These are phyloP conservation scores for Mythimna loreyi DNA, from an alignment of 2,888 invertebrate species.

Conservation along the genomic window DNA sequence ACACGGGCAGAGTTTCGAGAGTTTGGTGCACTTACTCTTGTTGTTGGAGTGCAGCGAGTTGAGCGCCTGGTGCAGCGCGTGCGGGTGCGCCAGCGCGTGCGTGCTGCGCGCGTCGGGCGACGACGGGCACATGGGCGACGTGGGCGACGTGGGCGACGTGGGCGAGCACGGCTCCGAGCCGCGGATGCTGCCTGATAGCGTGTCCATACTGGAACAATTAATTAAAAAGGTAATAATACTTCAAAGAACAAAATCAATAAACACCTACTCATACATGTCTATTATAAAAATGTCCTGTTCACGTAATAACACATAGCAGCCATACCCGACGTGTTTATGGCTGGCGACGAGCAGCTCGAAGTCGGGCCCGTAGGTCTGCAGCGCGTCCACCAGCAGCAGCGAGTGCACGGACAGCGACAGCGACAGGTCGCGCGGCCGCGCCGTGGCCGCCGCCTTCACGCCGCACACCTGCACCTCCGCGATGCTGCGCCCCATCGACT, in stretches of 20 bases:
- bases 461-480: conserved; percentile 98
- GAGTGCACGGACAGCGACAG: conserved; percentile 97
- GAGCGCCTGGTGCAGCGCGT: conserved; percentile 76
- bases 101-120: conserved; percentile 89
- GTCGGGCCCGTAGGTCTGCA: conserved; percentile 98
- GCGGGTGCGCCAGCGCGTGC: conserved; percentile 80
- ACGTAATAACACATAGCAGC: too few species aligned
- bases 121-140: conserved; percentile 93
- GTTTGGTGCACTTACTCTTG: conserved; percentile 23
- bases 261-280: too few species aligned
- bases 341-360: conserved; percentile 98
- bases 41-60: conserved; percentile 69
- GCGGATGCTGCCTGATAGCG: conserved; percentile 97
- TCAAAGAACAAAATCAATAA: too few species aligned
- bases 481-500: conserved; percentile 96
- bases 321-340: conserved; percentile 97
- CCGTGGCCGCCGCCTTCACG: conserved; percentile 94
- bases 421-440: conserved; percentile 94
- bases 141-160: conserved; percentile 92
- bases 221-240: too few species aligned
- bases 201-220: conserved; percentile 94
- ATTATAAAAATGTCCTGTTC: too few species aligned
- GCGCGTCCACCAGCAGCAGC: conserved; percentile 97
- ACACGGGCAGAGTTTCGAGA: neutral
- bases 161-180: conserved; percentile 98